These are phyloP conservation scores for Diaprepes abbreviatus DNA, from an alignment of 2,888 invertebrate genomes.

Conservation along the genomic window DNA sequence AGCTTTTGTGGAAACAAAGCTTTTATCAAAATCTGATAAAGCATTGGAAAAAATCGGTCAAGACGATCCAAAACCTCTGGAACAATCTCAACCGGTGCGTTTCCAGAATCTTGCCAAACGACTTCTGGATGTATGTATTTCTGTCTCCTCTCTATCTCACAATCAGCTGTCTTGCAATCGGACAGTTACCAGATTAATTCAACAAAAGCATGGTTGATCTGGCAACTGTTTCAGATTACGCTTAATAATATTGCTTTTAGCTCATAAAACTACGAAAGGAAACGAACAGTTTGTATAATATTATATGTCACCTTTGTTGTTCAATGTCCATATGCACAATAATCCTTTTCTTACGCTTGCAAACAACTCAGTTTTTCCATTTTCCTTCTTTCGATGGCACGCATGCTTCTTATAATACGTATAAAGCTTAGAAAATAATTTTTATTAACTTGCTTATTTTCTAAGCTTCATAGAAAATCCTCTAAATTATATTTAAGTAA, in stretches of 20 bases:
- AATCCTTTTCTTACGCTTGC: constrained; percentile 24
- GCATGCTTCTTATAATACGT: not conserved
- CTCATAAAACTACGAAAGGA: not conserved
- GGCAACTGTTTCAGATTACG: not conserved
- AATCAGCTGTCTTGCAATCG: not conserved
- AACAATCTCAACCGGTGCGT: constrained; percentile 76
- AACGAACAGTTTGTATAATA: constrained; percentile 9
- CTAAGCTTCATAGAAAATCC: not conserved
- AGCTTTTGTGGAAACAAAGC: constrained; percentile 92
- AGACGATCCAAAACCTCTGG: constrained; percentile 74
- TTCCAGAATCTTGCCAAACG: constrained; percentile 55
- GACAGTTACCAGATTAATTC: not conserved
- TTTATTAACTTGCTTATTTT: not conserved
- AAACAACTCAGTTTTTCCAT: constrained; percentile 22
- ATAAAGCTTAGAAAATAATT: not conserved
- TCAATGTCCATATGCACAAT: constrained; percentile 12
- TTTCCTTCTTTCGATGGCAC: constrained; percentile 1
- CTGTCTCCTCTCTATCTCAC: constrained; percentile 48
- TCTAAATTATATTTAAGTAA: too few relatives aligned
- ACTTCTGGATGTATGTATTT: constrained; percentile 65
- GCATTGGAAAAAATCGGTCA: constrained; percentile 91
- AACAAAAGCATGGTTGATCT: too few relatives aligned
- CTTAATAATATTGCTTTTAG: not conserved
- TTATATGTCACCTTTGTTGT: constrained; percentile 18
- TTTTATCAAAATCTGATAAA: constrained; percentile 92